Base-by-base conservation (phyloP, 2,113 vertebrate species). In the Platysternon megacephalum region DNA sequence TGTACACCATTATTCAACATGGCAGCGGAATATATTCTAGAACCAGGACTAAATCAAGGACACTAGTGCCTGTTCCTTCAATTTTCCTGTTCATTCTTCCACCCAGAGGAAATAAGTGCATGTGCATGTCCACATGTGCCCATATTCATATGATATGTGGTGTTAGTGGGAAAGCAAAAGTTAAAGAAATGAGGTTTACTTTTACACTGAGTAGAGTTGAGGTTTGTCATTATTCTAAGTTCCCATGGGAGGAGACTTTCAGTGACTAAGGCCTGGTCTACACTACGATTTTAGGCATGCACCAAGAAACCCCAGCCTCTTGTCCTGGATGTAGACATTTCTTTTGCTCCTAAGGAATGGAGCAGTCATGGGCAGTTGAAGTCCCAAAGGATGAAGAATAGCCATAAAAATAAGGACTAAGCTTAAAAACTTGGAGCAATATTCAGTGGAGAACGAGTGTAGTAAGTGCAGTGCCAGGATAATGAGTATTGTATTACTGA, bases 391-490 rank as follows among this genome's bases (percentile, higher is more conserved):
- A 87, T 96, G 94, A 87, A 89, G 72, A 0, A 89, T 61, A 92
- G 90, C 90, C 87, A 22, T 79, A 94, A 92, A 65, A 95, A 82
- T 93, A 95, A 93, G 90, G 83, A 93, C 74, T 81, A 92, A 84
- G 51, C 80, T 87, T 93, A 96, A 96, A 96, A 92, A 92, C 32
- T 48, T 56, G 42, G 11, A 76, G 6, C 24, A 76, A 11, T 46
- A 24, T 44, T 44, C 72, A 76, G 12, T 24, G 12, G 10, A 74
- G 24, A 76, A 14, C 4, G 5, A 44, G 74, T 44, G 8, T n/a
- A 42, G 17, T 74, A 12, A 12, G 4, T 42, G 42, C 24, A 76
- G 5, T 44, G 5, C 42, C 11, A 44, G 42, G 24, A 44, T 76
- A 21, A 76, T 76, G 24, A 76, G 24, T 76, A 42, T 28, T 76